phyloP scores from a whole-genome alignment of 2,888 invertebrate species.

The Chloroclysta siterata region DNA sequence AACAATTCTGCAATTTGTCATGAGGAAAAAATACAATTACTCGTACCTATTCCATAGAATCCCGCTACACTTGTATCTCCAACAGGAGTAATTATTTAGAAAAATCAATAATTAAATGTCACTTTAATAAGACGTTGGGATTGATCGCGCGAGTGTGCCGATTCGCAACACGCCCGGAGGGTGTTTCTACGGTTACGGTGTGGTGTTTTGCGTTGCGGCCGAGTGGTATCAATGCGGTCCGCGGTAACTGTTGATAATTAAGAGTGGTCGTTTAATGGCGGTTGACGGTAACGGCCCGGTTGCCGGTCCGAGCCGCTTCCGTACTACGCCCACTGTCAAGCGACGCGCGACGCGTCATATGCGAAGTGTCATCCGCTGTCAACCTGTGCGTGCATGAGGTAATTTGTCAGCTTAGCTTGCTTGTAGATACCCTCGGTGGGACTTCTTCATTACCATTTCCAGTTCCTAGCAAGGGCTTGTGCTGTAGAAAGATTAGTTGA shows the following conservation, averaged over 20 bases:
- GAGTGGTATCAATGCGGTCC: conserved; percentile 59
- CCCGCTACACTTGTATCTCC: conserved; percentile 17
- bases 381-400: conserved; percentile 27
- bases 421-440: conserved; percentile 10
- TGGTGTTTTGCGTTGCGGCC: conserved; percentile 53
- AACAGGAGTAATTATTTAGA: conserved; percentile 21
- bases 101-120: conserved; percentile 31
- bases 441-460: conserved; percentile 23
- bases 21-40: background rate
- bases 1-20: conserved; percentile 10
- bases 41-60: background rate
- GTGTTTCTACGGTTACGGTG: conserved; percentile 54
- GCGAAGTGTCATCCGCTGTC: conserved; percentile 44
- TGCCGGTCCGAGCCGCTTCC: conserved; percentile 67
- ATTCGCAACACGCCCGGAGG: conserved; percentile 40
- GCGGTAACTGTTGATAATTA: conserved; percentile 82
- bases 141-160: conserved; percentile 30
- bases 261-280: conserved; percentile 73
- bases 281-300: conserved; percentile 73
- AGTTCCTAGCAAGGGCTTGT: conserved; percentile 18
- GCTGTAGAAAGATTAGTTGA: conserved; percentile 1
- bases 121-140: conserved; percentile 36
- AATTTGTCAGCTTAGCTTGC: conserved; percentile 22
- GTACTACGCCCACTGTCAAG: conserved; percentile 62
- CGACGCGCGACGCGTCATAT: conserved; percentile 47